Conservation (phyloP, 2,888 invertebrate genomes). For the Acleris emargana region DNA sequence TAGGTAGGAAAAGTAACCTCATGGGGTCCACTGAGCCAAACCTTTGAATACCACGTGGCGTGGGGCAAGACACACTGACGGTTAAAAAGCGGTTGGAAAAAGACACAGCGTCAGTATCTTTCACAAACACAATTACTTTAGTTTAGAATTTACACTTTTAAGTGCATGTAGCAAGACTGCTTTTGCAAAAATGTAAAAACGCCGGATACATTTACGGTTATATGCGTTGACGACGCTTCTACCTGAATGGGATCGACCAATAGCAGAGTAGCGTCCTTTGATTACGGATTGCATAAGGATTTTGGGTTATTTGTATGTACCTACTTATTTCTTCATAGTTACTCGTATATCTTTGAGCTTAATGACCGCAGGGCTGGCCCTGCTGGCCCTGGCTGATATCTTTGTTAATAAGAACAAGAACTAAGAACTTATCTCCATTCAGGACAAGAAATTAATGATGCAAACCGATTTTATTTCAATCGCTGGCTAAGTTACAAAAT, state of each 20-base stretch:
- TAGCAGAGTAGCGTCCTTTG: neutral
- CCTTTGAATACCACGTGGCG: constrained; percentile 10
- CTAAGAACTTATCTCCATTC: too few species aligned
- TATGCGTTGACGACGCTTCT: constrained; percentile 1
- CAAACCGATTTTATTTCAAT: too few species aligned
- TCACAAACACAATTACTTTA: neutral
- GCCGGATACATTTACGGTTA: constrained; percentile 10
- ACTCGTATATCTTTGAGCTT: neutral
- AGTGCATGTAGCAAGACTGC: neutral
- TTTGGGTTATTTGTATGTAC: constrained; percentile 5
- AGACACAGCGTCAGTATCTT: neutral
- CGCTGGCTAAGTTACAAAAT: neutral
- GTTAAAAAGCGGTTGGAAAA: constrained; percentile 7
- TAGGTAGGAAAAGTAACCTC: constrained; percentile 4
- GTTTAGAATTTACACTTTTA: neutral
- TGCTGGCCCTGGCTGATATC: too few species aligned
- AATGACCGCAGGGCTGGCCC: neutral
- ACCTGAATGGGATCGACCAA: constrained; percentile 23
- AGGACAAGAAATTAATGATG: too few species aligned
- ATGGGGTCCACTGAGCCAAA: neutral
- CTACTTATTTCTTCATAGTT: neutral
- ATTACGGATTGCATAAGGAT: neutral
- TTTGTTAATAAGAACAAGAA: too few species aligned
- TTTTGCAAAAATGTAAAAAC: neutral
- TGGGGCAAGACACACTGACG: constrained; percentile 1